Evolutionary conservation across 2,888 invertebrate species (phyloP).

Genomic region (Oscheius sp.): DNA sequence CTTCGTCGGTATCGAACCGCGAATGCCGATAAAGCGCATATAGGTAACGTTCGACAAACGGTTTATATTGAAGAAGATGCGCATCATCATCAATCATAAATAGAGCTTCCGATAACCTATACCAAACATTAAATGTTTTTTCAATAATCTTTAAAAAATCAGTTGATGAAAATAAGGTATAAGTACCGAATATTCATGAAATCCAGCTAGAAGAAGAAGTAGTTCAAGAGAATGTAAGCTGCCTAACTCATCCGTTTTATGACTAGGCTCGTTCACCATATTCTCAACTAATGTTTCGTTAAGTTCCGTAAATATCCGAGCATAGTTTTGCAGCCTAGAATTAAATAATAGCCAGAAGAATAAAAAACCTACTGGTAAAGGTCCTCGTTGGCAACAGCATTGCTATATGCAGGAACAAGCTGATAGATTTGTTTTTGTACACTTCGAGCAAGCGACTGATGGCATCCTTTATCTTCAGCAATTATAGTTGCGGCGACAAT

Average conservation of each 20-base stretch:
- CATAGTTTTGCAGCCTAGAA: slow-evolving; percentile 86
- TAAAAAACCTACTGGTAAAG: slow-evolving; percentile 39
- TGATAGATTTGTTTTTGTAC: slow-evolving; percentile 79
- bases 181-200: slow-evolving; percentile 94
- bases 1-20: slow-evolving; percentile 94
- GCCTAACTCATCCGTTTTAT: slow-evolving; percentile 40
- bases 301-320: slow-evolving; percentile 91
- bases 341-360: not conserved
- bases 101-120: slow-evolving; percentile 90
- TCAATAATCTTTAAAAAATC: slow-evolving; percentile 80
- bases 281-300: slow-evolving; percentile 90
- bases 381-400: slow-evolving; percentile 91
- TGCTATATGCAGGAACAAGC: slow-evolving; percentile 87
- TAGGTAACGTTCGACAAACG: slow-evolving; percentile 82
- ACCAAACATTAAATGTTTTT: slow-evolving; percentile 97
- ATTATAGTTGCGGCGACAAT: slow-evolving; percentile 53
- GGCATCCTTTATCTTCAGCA: slow-evolving; percentile 76
- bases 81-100: slow-evolving; percentile 86
- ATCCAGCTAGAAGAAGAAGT: slow-evolving; percentile 90
- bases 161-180: not conserved
- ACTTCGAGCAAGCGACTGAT: slow-evolving; percentile 82
- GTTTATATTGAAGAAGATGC: slow-evolving; percentile 84
- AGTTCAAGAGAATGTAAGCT: slow-evolving; percentile 83
- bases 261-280: slow-evolving; percentile 78
- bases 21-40: slow-evolving; percentile 88